A percentile compares a stretch with the other conserved stretches of the same genome.
phyloP scores from a whole-genome alignment of 2,888 invertebrate species.

The Stegophylla sp. region DNA sequence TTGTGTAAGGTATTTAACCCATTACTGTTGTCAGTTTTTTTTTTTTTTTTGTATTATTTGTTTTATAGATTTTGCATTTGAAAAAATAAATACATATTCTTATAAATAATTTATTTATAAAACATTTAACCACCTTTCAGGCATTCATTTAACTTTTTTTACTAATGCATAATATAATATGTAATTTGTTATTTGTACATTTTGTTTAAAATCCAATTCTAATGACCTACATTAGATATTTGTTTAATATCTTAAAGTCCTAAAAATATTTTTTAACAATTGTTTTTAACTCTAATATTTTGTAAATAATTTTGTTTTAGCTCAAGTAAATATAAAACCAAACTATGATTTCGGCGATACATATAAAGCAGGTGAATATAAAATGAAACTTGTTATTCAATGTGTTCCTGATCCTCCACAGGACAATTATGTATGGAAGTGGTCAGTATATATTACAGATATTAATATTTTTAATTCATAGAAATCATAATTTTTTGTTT shows the following conservation, averaged over 20 bases:
- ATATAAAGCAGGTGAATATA: slow-evolving; percentile 61
- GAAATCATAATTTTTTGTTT: background rate
- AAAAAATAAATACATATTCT: slow-evolving; percentile 3
- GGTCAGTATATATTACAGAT: slow-evolving; percentile 63
- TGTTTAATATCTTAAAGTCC: slow-evolving; percentile 24
- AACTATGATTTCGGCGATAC: slow-evolving; percentile 60
- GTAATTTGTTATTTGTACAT: slow-evolving; percentile 51
- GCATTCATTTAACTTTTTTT: slow-evolving; percentile 24
- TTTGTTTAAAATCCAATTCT: slow-evolving; percentile 44
- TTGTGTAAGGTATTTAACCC: slow-evolving; percentile 55
- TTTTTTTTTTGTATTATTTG: slow-evolving; percentile 44
- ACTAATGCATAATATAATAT: slow-evolving; percentile 54
- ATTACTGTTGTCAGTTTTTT: slow-evolving; percentile 50
- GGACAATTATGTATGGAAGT: slow-evolving; percentile 63
- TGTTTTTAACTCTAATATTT: background rate
- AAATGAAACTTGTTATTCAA: slow-evolving; percentile 60
- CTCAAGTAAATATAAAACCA: slow-evolving; percentile 37
- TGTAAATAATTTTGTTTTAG: slow-evolving; percentile 43
- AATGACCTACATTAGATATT: slow-evolving; percentile 50
- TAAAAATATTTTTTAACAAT: background rate
- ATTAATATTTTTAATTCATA: background rate
- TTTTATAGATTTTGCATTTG: slow-evolving; percentile 51
- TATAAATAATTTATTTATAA: slow-evolving; percentile 25
- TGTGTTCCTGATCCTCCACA: slow-evolving; percentile 62
- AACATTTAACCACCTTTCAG: slow-evolving; percentile 49